A percentile compares a stretch with the other conserved stretches of the same genome.
Evolutionary conservation across 2,888 invertebrate genomes (phyloP).

Genomic region (Endotricha flammealis): DNA sequence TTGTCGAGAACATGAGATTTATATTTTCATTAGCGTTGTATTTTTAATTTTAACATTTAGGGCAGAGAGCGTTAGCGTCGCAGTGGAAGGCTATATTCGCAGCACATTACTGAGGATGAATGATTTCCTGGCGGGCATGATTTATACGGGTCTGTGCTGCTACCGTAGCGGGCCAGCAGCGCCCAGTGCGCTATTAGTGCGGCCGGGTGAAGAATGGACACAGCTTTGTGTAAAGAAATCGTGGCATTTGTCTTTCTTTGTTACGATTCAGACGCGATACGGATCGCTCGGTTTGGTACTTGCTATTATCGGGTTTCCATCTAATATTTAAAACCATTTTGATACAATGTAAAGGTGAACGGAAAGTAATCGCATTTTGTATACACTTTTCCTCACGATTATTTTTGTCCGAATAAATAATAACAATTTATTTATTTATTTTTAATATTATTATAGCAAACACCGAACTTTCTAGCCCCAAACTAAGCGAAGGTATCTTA

Average conservation of each 20-base stretch:
- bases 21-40: slow-evolving; percentile 53
- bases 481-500: too few relatives aligned
- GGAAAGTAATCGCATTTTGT: not conserved
- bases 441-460: too few relatives aligned
- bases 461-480: too few relatives aligned
- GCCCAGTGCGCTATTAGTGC: slow-evolving; percentile 58
- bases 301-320: slow-evolving; percentile 18
- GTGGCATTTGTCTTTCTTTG: slow-evolving; percentile 66
- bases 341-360: not conserved
- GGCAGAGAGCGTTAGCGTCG: slow-evolving; percentile 54
- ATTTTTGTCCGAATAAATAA: too few relatives aligned
- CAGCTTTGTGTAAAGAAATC: slow-evolving; percentile 58
- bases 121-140: slow-evolving; percentile 74
- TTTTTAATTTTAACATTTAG: slow-evolving; percentile 58
- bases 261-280: slow-evolving; percentile 41
- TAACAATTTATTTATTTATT: too few relatives aligned
- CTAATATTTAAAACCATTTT: slow-evolving; percentile 1
- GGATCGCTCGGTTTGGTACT: slow-evolving; percentile 36
- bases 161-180: slow-evolving; percentile 28
- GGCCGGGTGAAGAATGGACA: slow-evolving; percentile 59
- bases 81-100: slow-evolving; percentile 74
- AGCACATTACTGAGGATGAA: slow-evolving; percentile 75
- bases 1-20: slow-evolving; percentile 23
- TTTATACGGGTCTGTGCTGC: slow-evolving; percentile 57
- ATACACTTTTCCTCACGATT: not conserved